Evolutionary conservation across 2,888 invertebrate genomes (phyloP).

Genomic region (Ectropis crepuscularia): DNA sequence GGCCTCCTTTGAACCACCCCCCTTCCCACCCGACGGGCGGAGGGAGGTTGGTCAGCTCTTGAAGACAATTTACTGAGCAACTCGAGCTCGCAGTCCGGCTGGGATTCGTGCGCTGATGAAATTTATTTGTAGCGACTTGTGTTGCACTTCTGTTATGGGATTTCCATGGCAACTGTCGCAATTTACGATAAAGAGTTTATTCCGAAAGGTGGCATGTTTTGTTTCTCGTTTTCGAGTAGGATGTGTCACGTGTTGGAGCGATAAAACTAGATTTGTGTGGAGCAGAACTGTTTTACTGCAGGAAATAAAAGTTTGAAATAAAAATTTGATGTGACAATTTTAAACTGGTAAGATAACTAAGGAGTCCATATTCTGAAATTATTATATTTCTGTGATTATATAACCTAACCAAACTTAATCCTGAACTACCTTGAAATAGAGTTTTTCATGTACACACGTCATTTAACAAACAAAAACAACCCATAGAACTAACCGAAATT

Average conservation of each 20-base stretch:
- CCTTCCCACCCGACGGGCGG: slow-evolving; percentile 59
- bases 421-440: not conserved
- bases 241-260: slow-evolving; percentile 10
- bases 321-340: not conserved
- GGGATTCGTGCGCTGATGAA: slow-evolving; percentile 76
- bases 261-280: slow-evolving; percentile 14
- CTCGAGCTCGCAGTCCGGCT: slow-evolving; percentile 67
- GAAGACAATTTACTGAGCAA: slow-evolving; percentile 83
- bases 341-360: not conserved
- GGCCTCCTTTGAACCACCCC: slow-evolving; percentile 65
- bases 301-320: slow-evolving; percentile 8
- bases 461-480: not conserved
- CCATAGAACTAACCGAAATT: not conserved
- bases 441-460: not conserved
- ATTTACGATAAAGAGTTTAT: slow-evolving; percentile 37
- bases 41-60: slow-evolving; percentile 80
- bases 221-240: slow-evolving; percentile 16
- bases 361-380: too few relatives aligned
- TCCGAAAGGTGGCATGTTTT: slow-evolving; percentile 30
- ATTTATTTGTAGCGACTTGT: slow-evolving; percentile 77
- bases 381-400: too few relatives aligned
- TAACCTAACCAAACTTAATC: too few relatives aligned
- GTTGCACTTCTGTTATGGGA: slow-evolving; percentile 68
- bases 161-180: slow-evolving; percentile 53
- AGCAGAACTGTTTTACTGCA: slow-evolving; percentile 4